A percentile compares a stretch with the other conserved stretches of the same genome.
Evolutionary conservation across 2,888 invertebrate species (phyloP).

Genomic region (Ormia ochracea): DNA sequence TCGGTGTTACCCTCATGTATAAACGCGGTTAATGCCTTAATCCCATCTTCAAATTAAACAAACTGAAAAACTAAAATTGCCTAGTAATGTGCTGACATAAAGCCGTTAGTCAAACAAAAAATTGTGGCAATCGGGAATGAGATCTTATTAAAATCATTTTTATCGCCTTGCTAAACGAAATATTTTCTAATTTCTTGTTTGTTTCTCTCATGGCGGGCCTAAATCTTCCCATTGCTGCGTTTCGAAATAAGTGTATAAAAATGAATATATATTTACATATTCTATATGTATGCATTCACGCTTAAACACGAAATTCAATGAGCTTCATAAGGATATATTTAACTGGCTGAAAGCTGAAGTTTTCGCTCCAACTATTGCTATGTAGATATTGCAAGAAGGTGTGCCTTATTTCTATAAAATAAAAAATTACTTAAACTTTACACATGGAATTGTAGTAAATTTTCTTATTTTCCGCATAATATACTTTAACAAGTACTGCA

Average conservation of each 20-base stretch:
- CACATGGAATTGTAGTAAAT: constrained; percentile 37
- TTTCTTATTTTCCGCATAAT: constrained; percentile 70
- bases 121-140: too few relatives aligned
- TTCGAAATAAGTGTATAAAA: not conserved
- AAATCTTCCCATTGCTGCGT: not conserved
- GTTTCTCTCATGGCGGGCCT: not conserved
- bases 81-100: too few relatives aligned
- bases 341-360: constrained; percentile 15
- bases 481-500: constrained; percentile 72
- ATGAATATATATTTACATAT: not conserved
- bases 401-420: too few relatives aligned
- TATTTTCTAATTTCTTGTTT: not conserved
- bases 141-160: too few relatives aligned
- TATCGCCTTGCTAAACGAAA: too few relatives aligned
- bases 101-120: too few relatives aligned
- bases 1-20: too few relatives aligned
- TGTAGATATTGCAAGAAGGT: not conserved
- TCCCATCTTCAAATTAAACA: too few relatives aligned
- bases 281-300: not conserved
- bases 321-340: constrained; percentile 34
- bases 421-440: constrained; percentile 35
- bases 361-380: not conserved
- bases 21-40: too few relatives aligned
- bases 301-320: constrained; percentile 9
- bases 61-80: too few relatives aligned